Evolutionary conservation across 1,140 invertebrate genomes (phyloP), one percentile per base, ranked within the genome.

Genomic region (Orius insidiosus): DNA sequence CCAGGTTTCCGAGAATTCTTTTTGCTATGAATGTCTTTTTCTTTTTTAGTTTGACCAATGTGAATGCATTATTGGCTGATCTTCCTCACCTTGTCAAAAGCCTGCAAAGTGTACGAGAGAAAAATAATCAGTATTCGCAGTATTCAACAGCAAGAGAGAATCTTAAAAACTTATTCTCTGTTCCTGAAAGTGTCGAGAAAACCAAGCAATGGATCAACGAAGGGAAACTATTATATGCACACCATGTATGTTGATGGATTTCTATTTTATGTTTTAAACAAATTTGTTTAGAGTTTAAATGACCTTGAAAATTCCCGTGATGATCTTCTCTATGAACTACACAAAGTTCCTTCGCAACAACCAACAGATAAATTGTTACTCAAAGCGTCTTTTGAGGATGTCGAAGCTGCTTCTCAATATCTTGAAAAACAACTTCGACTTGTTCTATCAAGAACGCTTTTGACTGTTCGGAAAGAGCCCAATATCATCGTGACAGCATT

Each of bases 131-230:
- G 13, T 89, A 98, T 64, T 88, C 85, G 0, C 84, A 98, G 63
- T 94, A 96, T 62, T 88, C 88, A 0, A 94, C 93, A 8, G 93
- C 94, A 1, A 92, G 93, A 70, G 93, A 98, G 59, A 98, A 98
- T 63, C 66, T 98, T 4, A 97, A 95, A 60, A 90, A 98, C 58
- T 94, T 98, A 47, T 96, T 98, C 55, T 96, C 89, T 37, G 90
- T 98, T 0, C 90, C 89, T 8, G 89, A 95, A 59, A 95, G 85
- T 66, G 86, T 98, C 1, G 80, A 86, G 46, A 92, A 89, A 65
- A 96, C 93, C 0, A 82, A 90, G 56, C 78, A 85, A 43, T 83
- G 85, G 67, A 97, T 98, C 49, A 81, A 79, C 52, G 92, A 99
- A 54, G 90, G 92, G 41, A 94, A 97, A 64, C 65, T 98, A 8